A percentile compares a stretch with the other conserved stretches of the same genome.
phyloP scores from a whole-genome alignment of 2,113 vertebrate genomes.

The Ifrita kowaldi region DNA sequence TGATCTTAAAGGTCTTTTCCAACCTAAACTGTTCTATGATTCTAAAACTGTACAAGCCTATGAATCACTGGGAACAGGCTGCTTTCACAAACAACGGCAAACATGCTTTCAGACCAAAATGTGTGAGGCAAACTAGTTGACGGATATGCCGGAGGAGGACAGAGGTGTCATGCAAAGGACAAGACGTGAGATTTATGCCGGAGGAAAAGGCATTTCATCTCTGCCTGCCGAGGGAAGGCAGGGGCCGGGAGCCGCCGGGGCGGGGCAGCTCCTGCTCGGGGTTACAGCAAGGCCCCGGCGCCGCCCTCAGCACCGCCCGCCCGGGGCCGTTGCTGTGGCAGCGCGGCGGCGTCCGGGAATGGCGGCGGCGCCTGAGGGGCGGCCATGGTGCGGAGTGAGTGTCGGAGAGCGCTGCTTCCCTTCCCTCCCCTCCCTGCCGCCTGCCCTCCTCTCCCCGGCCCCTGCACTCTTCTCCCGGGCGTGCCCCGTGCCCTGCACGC shows the following conservation, averaged over 20 bases:
- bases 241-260: not conserved
- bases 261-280: rapidly evolving
- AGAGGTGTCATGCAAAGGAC: not conserved
- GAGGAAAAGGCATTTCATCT: rapidly evolving
- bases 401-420: not conserved
- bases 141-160: not conserved
- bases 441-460: not conserved
- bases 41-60: not conserved
- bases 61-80: not conserved
- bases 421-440: too few species aligned
- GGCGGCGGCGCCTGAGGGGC: not conserved
- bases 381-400: not conserved
- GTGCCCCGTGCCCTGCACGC: not conserved
- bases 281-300: rapidly evolving
- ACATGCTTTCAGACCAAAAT: not conserved
- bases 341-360: not conserved
- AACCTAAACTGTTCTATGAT: not conserved
- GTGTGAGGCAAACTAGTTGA: not conserved
- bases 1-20: not conserved
- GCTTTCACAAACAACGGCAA: not conserved
- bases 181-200: not conserved
- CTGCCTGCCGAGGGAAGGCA: rapidly evolving
- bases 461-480: too few species aligned
- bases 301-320: not conserved
- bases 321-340: not conserved